Evolutionary conservation across 2,113 vertebrate genomes (phyloP).

Genomic region (Chaetops frenatus): DNA sequence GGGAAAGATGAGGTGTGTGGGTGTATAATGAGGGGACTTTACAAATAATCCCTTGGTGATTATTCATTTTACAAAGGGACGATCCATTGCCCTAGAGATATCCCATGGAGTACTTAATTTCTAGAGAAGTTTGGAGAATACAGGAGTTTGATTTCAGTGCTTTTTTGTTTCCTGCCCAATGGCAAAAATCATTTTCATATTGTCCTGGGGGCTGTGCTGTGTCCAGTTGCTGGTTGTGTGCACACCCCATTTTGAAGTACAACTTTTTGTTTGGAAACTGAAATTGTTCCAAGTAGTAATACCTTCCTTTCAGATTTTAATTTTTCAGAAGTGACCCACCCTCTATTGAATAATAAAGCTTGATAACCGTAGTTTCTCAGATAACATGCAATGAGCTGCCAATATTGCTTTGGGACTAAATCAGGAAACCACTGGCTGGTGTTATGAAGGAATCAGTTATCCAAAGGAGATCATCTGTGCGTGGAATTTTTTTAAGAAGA

Average conservation of each 20-base stretch:
- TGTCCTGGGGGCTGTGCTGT: neutral
- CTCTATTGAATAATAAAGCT: neutral
- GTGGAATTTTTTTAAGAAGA: neutral
- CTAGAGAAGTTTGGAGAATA: neutral
- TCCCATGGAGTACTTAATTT: neutral
- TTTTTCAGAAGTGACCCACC: conserved; percentile 22
- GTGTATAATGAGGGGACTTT: conserved; percentile 27
- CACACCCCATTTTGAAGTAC: neutral
- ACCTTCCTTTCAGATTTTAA: neutral
- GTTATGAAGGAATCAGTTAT: neutral
- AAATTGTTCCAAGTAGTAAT: neutral
- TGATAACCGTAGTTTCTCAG: conserved; percentile 11
- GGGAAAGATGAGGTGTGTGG: neutral
- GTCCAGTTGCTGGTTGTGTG: neutral
- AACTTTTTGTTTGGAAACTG: neutral
- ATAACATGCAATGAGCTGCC: neutral
- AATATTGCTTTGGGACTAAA: neutral
- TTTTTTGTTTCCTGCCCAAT: neutral
- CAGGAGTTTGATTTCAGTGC: neutral
- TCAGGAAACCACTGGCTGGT: neutral
- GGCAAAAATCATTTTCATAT: neutral
- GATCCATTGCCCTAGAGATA: neutral
- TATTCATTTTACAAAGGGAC: neutral
- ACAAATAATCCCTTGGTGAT: conserved; percentile 7
- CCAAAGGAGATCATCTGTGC: neutral